These are phyloP conservation scores for Centrocercus urophasianus DNA, from an alignment of 2,113 vertebrate genomes.

Conservation along the genomic window DNA sequence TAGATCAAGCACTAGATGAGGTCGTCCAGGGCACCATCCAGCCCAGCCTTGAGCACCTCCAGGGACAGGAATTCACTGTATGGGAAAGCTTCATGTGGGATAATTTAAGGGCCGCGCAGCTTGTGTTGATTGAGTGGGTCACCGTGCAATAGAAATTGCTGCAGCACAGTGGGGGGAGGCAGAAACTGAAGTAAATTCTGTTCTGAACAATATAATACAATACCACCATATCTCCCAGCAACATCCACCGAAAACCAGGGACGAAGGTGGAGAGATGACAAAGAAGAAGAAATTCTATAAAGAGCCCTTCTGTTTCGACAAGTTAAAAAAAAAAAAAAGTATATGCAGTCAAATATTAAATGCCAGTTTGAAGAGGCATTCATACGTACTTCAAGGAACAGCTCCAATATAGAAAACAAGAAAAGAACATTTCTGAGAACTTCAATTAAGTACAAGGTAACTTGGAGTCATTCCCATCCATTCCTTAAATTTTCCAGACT, in stretches of 20 bases:
- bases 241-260: background rate
- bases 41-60: too few species aligned
- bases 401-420: slow-evolving; percentile 49
- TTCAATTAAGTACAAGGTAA: slow-evolving; percentile 68
- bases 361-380: slow-evolving; percentile 36
- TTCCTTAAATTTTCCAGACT: slow-evolving; percentile 66
- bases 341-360: slow-evolving; percentile 48
- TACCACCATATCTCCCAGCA: background rate
- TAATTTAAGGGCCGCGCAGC: background rate
- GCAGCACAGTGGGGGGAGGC: background rate
- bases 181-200: background rate
- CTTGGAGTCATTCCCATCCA: slow-evolving; percentile 65
- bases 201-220: fast-evolving
- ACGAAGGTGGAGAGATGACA: background rate
- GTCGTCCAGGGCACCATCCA: too few species aligned
- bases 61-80: background rate
- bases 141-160: background rate
- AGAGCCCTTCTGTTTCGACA: background rate
- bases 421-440: slow-evolving; percentile 65
- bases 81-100: background rate
- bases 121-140: background rate
- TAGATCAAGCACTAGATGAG: too few species aligned
- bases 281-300: slow-evolving; percentile 22
- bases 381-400: slow-evolving; percentile 48
- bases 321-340: background rate